These are phyloP conservation scores for Rhopalosiphum nymphaeae DNA, from an alignment of 2,888 invertebrate genomes.

Conservation along the genomic window DNA sequence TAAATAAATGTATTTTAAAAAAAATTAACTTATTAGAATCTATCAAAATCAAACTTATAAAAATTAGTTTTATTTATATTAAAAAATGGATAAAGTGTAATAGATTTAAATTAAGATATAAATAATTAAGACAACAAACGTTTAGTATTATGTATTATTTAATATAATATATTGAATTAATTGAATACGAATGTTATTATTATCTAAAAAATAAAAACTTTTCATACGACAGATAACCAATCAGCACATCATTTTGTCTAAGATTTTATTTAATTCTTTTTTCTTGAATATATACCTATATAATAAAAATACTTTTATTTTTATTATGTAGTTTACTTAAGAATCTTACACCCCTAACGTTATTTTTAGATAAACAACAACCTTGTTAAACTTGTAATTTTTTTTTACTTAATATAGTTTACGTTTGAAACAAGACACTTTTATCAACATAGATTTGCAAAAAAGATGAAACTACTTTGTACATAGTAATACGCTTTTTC, in stretches of 20 bases:
- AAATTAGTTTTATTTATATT: not conserved
- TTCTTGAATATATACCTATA: not conserved
- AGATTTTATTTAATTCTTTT: not conserved
- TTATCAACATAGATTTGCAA: not conserved
- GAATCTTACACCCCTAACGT: not conserved
- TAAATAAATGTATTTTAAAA: not conserved
- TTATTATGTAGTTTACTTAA: not conserved
- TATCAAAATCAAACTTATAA: not conserved
- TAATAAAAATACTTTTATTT: not conserved
- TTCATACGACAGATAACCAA: not conserved
- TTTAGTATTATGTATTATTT: not conserved
- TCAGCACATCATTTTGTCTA: not conserved
- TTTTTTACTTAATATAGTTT: not conserved
- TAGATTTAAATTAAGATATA: not conserved
- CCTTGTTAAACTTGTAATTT: not conserved
- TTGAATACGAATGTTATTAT: not conserved
- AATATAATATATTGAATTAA: not conserved
- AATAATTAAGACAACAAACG: not conserved
- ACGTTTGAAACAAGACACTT: not conserved
- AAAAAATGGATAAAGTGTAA: not conserved
- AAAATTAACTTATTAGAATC: not conserved
- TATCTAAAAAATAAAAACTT: not conserved
- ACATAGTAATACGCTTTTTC: not conserved
- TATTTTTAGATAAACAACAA: not conserved
- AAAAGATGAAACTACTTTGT: not conserved